These are phyloP conservation scores for Narcine bancroftii DNA, from an alignment of 2,113 vertebrate genomes.

Conservation along the genomic window DNA sequence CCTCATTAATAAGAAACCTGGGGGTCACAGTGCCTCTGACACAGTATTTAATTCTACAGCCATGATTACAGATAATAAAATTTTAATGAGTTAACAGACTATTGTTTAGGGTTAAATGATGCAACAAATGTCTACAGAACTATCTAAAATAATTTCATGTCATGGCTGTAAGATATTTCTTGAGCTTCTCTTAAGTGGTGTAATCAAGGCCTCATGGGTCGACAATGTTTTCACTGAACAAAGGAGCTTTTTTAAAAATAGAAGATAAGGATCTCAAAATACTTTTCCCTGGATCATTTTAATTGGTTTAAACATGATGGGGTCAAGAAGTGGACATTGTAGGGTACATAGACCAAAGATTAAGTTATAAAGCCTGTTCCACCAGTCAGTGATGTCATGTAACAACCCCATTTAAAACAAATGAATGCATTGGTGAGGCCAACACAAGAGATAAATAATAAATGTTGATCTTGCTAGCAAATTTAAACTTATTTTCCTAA, in stretches of 20 bases:
- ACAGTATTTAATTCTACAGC: too few relatives aligned
- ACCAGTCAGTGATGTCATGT: too few relatives aligned
- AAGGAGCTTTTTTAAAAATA: background rate
- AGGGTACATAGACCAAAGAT: too few relatives aligned
- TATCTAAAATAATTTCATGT: background rate
- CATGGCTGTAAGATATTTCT: background rate
- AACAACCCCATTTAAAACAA: too few relatives aligned
- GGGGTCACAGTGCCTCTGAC: background rate
- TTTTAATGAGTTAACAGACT: background rate
- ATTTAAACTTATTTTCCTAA: too few relatives aligned
- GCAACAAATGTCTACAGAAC: background rate
- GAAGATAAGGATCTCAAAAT: background rate
- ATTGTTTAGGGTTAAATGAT: background rate
- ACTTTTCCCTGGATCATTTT: background rate
- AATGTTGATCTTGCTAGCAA: too few relatives aligned
- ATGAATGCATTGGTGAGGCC: too few relatives aligned
- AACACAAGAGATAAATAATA: too few relatives aligned
- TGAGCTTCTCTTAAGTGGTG: background rate
- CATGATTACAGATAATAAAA: too few relatives aligned
- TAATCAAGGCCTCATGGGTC: background rate
- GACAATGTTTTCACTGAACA: background rate
- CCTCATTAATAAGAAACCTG: background rate
- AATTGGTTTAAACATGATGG: background rate
- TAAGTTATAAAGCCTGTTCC: too few relatives aligned
- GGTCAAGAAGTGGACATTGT: background rate